Percentiles rank a stretch among this genome's conserved stretches.
Conservation (phyloP, 2,797 vertebrate genomes). For the Eremophila alpestris region DNA sequence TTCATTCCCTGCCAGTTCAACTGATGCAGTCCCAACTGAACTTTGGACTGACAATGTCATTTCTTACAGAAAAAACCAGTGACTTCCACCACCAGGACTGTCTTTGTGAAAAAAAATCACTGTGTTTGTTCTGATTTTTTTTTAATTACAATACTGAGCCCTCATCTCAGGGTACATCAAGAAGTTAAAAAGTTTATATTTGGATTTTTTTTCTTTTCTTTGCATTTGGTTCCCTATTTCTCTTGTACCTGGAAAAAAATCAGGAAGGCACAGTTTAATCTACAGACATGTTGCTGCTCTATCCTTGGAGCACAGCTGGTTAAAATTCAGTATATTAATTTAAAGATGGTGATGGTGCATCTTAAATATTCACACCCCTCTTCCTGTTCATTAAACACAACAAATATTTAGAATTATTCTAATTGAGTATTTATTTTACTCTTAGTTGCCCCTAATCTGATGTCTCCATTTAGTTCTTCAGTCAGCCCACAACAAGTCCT, state of each 20-base stretch:
- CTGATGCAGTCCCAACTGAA: neutral
- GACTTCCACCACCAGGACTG: neutral
- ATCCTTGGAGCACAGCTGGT: neutral
- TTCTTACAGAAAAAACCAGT: neutral
- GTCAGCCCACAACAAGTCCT: neutral
- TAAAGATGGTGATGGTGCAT: neutral
- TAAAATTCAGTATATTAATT: neutral
- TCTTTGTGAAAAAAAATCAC: neutral
- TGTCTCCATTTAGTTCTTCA: neutral
- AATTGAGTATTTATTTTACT: neutral
- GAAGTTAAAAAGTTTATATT: neutral
- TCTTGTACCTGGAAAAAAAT: neutral
- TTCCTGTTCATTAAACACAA: neutral
- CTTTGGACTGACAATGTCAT: neutral
- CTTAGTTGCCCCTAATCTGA: neutral
- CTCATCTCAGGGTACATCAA: neutral
- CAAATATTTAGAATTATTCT: neutral
- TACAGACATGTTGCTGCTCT: neutral
- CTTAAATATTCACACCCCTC: neutral
- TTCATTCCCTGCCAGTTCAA: neutral
- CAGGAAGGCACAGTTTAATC: neutral
- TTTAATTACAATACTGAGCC: neutral
- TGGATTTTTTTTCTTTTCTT: neutral
- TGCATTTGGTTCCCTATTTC: neutral
- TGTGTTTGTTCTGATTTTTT: neutral